Conservation (phyloP, 2,888 invertebrate species). For the Drosophila prostipennis region DNA sequence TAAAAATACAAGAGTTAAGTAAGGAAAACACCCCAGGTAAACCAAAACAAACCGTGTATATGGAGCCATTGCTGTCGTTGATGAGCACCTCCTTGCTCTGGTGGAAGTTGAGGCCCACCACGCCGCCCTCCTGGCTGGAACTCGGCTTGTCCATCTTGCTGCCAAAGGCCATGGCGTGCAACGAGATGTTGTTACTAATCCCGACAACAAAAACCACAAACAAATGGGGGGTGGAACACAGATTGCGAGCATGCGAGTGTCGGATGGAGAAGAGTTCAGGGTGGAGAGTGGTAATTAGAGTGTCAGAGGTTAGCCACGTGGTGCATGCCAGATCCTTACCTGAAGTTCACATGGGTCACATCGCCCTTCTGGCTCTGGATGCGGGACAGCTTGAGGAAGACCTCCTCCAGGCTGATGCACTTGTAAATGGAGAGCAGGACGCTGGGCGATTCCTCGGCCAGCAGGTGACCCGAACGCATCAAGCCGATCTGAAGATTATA, state of each 20-base stretch:
- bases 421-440: conserved; percentile 92
- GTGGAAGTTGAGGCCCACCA: conserved; percentile 94
- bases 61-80: conserved; percentile 88
- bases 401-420: conserved; percentile 94
- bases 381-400: conserved; percentile 94
- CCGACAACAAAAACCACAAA: conserved; percentile 45
- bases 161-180: conserved; percentile 92
- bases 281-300: conserved; percentile 16
- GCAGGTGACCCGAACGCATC: conserved; percentile 95
- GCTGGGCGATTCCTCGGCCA: conserved; percentile 96
- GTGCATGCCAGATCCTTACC: conserved; percentile 72
- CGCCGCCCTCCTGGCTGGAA: conserved; percentile 93
- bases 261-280: conserved; percentile 34
- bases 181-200: conserved; percentile 90
- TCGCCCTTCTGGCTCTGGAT: conserved; percentile 89
- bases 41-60: conserved; percentile 82
- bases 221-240: conserved; percentile 64
- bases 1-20: too few relatives aligned
- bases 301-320: conserved; percentile 40
- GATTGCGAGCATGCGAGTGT: conserved; percentile 72
- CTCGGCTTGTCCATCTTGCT: conserved; percentile 92
- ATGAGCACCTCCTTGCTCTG: conserved; percentile 95
- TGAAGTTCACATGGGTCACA: conserved; percentile 83
- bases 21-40: too few relatives aligned
- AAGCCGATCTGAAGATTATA: conserved; percentile 89